phyloP scores from a whole-genome alignment of 2,888 invertebrate genomes.

The Nudaria mundana region DNA sequence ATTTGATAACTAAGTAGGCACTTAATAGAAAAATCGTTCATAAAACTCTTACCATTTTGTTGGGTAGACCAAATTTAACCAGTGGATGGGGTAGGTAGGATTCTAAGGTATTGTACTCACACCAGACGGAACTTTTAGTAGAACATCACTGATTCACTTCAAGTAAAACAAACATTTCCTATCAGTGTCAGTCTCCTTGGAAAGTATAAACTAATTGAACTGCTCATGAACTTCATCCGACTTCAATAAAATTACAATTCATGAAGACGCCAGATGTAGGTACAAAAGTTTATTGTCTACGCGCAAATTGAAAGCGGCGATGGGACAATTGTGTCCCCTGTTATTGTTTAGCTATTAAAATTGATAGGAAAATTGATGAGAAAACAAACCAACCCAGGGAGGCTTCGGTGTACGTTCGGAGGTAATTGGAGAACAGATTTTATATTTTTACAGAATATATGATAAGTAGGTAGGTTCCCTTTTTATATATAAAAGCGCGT shows the following conservation, averaged over 20 bases:
- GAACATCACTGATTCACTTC: too few relatives aligned
- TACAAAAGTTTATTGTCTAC: constrained; percentile 58
- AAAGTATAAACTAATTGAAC: constrained; percentile 55
- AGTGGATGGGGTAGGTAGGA: constrained; percentile 24
- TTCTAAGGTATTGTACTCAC: too few relatives aligned
- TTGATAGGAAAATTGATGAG: constrained; percentile 32
- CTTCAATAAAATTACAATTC: constrained; percentile 73
- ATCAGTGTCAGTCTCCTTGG: constrained; percentile 19
- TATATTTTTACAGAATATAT: too few relatives aligned
- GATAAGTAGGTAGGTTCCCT: too few relatives aligned
- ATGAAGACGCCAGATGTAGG: constrained; percentile 67
- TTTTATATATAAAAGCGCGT: too few relatives aligned
- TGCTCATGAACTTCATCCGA: constrained; percentile 60
- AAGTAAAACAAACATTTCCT: too few relatives aligned
- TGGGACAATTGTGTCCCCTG: constrained; percentile 55
- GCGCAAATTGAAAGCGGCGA: constrained; percentile 69
- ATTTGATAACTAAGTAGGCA: too few relatives aligned
- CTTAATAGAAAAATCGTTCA: too few relatives aligned
- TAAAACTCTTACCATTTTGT: not conserved
- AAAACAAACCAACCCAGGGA: constrained; percentile 17
- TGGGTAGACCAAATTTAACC: too few relatives aligned
- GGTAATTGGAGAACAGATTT: constrained; percentile 5
- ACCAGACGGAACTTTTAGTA: too few relatives aligned
- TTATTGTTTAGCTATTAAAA: constrained; percentile 73
- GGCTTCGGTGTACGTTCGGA: not conserved